A percentile compares a stretch with the other conserved stretches of the same genome.
phyloP scores from a whole-genome alignment of 2,113 vertebrate genomes.

The Hippocampus mohnikei region DNA sequence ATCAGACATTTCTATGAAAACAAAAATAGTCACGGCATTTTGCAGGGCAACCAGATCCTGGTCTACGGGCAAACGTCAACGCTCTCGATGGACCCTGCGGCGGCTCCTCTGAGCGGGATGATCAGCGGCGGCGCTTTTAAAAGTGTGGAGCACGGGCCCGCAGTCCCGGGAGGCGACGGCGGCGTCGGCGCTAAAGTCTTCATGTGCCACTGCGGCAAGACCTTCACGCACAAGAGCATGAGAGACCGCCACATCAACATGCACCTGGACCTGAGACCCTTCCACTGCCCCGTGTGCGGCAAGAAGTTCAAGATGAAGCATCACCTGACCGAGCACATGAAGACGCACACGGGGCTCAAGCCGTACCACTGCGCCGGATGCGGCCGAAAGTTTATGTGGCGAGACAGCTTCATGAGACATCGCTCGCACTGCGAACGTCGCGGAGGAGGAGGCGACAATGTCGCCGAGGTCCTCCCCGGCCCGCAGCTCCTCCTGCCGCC shows the following conservation, averaged over 20 bases:
- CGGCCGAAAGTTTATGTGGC: slow-evolving; percentile 93
- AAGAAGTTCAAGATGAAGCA: slow-evolving; percentile 98
- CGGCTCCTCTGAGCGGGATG: slow-evolving; percentile 49
- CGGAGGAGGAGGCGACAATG: slow-evolving; percentile 24
- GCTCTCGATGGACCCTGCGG: slow-evolving; percentile 47
- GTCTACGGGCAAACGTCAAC: slow-evolving; percentile 71
- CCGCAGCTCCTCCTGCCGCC: slow-evolving; percentile 56
- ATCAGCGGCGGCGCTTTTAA: slow-evolving; percentile 62
- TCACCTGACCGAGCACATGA: slow-evolving; percentile 94
- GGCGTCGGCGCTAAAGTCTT: slow-evolving; percentile 78
- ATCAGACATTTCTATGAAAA: no score
- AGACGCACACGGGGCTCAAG: slow-evolving; percentile 90
- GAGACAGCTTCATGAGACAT: slow-evolving; percentile 91
- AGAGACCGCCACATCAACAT: slow-evolving; percentile 91
- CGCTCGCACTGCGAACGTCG: slow-evolving; percentile 85
- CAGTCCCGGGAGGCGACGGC: slow-evolving; percentile 43
- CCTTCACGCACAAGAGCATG: slow-evolving; percentile 92
- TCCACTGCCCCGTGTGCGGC: slow-evolving; percentile 87
- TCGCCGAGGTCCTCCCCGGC: slow-evolving; percentile 47
- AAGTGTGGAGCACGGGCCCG: slow-evolving; percentile 67
- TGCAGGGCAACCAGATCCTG: slow-evolving; percentile 79
- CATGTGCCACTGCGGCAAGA: slow-evolving; percentile 91
- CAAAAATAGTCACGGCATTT: no score
- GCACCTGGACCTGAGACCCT: slow-evolving; percentile 91
- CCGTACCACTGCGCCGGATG: slow-evolving; percentile 86